These are phyloP conservation scores for Pinna nobilis DNA, from an alignment of 1,140 invertebrate genomes.

Conservation along the genomic window DNA sequence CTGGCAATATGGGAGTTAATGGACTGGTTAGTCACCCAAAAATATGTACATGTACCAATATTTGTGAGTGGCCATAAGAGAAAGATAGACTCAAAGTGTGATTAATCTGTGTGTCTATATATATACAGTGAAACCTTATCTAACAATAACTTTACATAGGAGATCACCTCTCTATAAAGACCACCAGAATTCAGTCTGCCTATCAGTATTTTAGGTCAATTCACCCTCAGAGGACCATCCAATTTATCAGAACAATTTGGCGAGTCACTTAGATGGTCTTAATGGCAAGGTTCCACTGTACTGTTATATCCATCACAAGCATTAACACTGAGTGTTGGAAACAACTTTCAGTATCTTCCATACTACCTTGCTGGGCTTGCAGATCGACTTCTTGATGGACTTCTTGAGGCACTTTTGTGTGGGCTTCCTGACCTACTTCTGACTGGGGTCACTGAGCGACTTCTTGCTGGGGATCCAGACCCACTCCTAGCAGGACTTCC, in stretches of 20 bases:
- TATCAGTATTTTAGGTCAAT: not conserved
- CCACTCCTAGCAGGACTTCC: constrained; percentile 27
- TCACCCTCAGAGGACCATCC: constrained; percentile 15
- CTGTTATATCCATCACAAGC: constrained; percentile 6
- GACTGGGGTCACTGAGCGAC: constrained; percentile 21
- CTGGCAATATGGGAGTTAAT: too few relatives aligned
- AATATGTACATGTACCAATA: too few relatives aligned
- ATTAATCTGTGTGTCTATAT: too few relatives aligned
- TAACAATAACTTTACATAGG: too few relatives aligned
- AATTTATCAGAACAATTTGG: too few relatives aligned
- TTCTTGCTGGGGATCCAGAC: constrained; percentile 19
- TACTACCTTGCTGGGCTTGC: constrained; percentile 28
- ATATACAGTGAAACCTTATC: too few relatives aligned
- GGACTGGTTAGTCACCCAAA: too few relatives aligned
- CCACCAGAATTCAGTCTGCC: too few relatives aligned
- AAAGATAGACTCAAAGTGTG: too few relatives aligned
- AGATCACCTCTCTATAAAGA: too few relatives aligned
- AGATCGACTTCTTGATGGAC: not conserved
- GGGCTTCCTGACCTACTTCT: constrained; percentile 34
- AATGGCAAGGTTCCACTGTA: constrained; percentile 35
- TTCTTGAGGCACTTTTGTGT: not conserved
- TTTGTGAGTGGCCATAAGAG: too few relatives aligned
- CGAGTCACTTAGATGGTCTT: constrained; percentile 37
- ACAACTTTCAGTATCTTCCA: constrained; percentile 42
- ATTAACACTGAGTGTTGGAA: constrained; percentile 31